Conservation (phyloP, 2,888 invertebrate species). For the Zeuzera pyrina region DNA sequence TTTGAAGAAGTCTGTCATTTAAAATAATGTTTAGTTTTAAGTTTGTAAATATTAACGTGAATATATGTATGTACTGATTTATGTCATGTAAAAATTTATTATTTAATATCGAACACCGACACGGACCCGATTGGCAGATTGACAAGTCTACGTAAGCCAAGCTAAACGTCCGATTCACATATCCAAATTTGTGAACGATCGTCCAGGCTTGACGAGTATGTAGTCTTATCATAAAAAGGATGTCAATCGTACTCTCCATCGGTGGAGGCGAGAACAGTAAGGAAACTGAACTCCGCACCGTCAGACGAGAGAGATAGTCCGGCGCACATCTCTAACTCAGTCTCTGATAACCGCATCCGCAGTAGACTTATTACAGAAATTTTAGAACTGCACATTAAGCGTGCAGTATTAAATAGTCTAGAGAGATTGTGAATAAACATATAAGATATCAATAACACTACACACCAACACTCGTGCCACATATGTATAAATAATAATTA, state of each 20-base stretch:
- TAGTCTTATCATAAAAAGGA: slow-evolving; percentile 28
- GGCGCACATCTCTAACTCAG: slow-evolving; percentile 36
- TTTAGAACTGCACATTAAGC: slow-evolving; percentile 26
- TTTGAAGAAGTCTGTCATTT: too few relatives aligned
- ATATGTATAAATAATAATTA: too few relatives aligned
- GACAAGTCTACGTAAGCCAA: too few relatives aligned
- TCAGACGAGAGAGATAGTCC: slow-evolving; percentile 27
- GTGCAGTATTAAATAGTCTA: slow-evolving; percentile 21
- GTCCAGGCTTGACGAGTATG: too few relatives aligned
- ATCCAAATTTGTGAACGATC: too few relatives aligned
- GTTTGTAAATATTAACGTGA: too few relatives aligned
- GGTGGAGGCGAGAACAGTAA: slow-evolving; percentile 53
- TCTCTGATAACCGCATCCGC: slow-evolving; percentile 29
- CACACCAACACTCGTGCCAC: slow-evolving; percentile 24
- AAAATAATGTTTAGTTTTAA: too few relatives aligned
- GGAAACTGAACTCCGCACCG: slow-evolving; percentile 46
- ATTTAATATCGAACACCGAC: too few relatives aligned
- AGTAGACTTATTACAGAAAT: slow-evolving; percentile 23
- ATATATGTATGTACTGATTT: too few relatives aligned
- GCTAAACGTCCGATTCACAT: too few relatives aligned
- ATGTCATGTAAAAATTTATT: too few relatives aligned
- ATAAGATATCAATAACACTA: slow-evolving; percentile 8
- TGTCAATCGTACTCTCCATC: slow-evolving; percentile 50
- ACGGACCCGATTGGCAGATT: too few relatives aligned
- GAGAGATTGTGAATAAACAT: slow-evolving; percentile 25